A percentile compares a stretch with the other conserved stretches of the same genome.
Evolutionary conservation across 2,797 vertebrate genomes (phyloP).

Genomic region (Pogonophryne albipinna): DNA sequence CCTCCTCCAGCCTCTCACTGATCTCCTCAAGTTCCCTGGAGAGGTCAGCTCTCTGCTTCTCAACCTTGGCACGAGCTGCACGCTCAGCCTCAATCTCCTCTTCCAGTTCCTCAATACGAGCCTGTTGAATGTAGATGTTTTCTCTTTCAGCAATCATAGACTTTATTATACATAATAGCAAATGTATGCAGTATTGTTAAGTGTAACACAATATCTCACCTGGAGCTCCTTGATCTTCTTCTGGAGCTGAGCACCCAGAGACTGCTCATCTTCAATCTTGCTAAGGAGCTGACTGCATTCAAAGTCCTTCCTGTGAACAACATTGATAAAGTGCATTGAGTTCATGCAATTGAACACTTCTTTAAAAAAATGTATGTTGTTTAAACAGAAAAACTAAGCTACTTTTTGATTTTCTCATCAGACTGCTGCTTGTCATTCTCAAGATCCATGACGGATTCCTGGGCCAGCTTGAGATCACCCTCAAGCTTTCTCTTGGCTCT

Average conservation of each 20-base stretch:
- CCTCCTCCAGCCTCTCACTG: conserved; percentile 89
- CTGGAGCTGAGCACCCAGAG: no score
- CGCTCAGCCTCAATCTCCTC: conserved; percentile 91
- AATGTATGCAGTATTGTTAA: not conserved
- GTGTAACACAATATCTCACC: conserved; percentile 1
- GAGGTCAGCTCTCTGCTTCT: conserved; percentile 88
- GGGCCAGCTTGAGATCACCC: conserved; percentile 87
- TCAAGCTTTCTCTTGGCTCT: no score
- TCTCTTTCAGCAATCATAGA: not conserved
- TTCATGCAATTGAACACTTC: not conserved
- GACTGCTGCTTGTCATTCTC: conserved; percentile 86
- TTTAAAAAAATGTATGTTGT: not conserved
- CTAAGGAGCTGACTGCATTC: conserved; percentile 84
- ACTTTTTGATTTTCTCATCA: conserved; percentile 20
- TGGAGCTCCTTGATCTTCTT: no score
- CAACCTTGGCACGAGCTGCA: conserved; percentile 81
- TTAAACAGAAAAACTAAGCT: not conserved
- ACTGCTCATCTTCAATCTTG: no score
- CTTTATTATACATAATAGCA: not conserved
- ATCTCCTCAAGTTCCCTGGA: conserved; percentile 91
- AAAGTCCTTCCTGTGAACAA: conserved; percentile 87
- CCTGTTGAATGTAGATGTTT: conserved; percentile 69
- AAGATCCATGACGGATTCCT: conserved; percentile 88
- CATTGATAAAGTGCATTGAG: not conserved
- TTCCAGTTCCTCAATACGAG: conserved; percentile 89